A percentile compares a stretch with the other conserved stretches of the same genome.
Conservation (phyloP, 2,888 invertebrate genomes). For the Ctena decussata region DNA sequence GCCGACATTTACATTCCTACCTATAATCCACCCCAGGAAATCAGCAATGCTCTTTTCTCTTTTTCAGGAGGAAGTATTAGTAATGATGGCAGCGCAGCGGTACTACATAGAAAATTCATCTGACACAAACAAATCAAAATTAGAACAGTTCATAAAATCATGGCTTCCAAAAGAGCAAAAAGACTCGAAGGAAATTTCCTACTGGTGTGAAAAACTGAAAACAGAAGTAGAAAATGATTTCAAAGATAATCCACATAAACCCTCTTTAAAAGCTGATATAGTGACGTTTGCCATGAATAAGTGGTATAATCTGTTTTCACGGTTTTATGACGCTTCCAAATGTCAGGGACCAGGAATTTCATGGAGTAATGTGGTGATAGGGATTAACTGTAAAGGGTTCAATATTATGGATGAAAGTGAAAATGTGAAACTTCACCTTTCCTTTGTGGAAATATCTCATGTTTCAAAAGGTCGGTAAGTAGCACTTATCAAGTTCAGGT, state of each 20-base stretch:
- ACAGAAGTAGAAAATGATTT: constrained; percentile 69
- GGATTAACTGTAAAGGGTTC: constrained; percentile 77
- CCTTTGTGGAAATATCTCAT: constrained; percentile 74
- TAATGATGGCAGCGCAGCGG: constrained; percentile 76
- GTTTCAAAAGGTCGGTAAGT: constrained; percentile 71
- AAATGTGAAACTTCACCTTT: constrained; percentile 71
- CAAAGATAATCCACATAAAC: constrained; percentile 58
- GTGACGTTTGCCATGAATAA: constrained; percentile 79
- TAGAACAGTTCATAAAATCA: constrained; percentile 72
- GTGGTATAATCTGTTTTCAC: constrained; percentile 78
- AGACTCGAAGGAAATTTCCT: constrained; percentile 50
- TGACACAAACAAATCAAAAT: constrained; percentile 65
- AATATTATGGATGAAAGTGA: constrained; percentile 79
- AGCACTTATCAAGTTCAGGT: no score
- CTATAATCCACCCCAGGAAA: no score
- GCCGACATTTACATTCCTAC: no score
- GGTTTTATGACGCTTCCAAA: constrained; percentile 79
- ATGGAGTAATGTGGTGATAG: constrained; percentile 73
- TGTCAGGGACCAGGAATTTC: constrained; percentile 63
- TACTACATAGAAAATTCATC: constrained; percentile 75
- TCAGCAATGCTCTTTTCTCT: no score
- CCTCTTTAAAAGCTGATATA: constrained; percentile 73
- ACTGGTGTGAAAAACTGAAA: constrained; percentile 69
- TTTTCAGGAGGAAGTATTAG: constrained; percentile 77
- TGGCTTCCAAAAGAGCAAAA: constrained; percentile 74